These are phyloP conservation scores for Falco naumanni DNA, from an alignment of 2,797 vertebrate species.

Conservation along the genomic window DNA sequence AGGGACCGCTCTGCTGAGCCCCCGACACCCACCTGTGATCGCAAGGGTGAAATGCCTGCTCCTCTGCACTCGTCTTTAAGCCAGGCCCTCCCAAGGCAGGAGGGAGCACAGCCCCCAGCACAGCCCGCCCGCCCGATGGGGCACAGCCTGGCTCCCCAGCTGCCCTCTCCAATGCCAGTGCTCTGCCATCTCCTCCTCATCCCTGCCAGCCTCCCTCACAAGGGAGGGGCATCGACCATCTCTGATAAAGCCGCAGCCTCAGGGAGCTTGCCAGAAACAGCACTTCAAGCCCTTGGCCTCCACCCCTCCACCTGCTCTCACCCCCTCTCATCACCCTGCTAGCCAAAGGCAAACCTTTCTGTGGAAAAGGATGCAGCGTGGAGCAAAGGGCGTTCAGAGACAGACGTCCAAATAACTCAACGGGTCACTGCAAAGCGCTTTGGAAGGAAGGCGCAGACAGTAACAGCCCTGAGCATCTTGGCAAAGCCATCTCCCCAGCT, in stretches of 20 bases:
- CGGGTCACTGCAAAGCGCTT: background rate
- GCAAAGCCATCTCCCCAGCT: background rate
- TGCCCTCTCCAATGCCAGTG: background rate
- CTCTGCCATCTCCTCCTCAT: background rate
- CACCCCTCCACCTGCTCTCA: background rate
- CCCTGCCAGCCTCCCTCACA: background rate
- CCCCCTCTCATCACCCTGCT: background rate
- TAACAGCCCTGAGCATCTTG: background rate
- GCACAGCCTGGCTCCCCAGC: background rate
- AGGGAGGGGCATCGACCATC: rapidly evolving
- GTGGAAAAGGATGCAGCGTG: background rate
- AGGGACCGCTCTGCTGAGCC: rapidly evolving
- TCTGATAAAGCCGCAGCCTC: background rate
- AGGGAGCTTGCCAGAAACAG: background rate
- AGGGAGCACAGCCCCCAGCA: background rate
- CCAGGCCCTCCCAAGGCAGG: background rate
- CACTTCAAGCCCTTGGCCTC: background rate
- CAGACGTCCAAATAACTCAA: background rate
- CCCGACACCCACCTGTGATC: background rate
- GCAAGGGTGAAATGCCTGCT: background rate
- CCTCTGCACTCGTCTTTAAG: background rate
- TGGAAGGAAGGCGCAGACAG: rapidly evolving
- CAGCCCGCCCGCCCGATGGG: rapidly evolving
- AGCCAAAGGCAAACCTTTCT: background rate
- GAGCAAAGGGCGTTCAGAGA: background rate